A percentile compares a stretch with the other conserved stretches of the same genome.
These are phyloP conservation scores for Cloeon dipterum DNA, from an alignment of 2,888 invertebrate genomes.

Conservation along the genomic window DNA sequence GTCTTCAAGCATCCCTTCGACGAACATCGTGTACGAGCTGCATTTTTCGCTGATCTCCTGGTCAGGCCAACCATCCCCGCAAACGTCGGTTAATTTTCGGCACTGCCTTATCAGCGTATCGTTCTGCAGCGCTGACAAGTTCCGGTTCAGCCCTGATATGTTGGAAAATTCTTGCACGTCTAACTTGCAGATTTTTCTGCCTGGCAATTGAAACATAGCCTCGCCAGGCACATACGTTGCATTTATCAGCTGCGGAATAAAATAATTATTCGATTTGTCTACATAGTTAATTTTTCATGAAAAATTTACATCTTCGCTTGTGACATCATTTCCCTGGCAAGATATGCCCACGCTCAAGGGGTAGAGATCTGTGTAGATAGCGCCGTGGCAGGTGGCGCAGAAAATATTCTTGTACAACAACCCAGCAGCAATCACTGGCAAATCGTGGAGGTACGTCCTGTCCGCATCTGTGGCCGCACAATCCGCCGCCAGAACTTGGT, in stretches of 20 bases:
- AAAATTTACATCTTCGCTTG: too few species aligned
- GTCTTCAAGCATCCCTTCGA: too few species aligned
- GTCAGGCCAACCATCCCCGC: constrained; percentile 6
- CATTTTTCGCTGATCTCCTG: constrained; percentile 6
- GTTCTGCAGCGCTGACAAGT: neutral
- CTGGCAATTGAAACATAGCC: neutral
- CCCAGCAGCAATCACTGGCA: constrained; percentile 11
- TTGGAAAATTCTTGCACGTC: neutral
- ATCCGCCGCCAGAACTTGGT: neutral
- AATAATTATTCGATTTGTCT: too few species aligned
- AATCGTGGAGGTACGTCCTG: constrained; percentile 10
- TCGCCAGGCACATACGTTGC: neutral
- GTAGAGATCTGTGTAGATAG: constrained; percentile 3
- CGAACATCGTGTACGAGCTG: constrained; percentile 8
- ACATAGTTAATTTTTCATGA: too few species aligned
- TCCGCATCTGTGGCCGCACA: neutral
- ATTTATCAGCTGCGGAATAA: too few species aligned
- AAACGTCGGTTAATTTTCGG: constrained; percentile 4
- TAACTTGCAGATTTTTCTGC: neutral
- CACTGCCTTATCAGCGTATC: neutral
- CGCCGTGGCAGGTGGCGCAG: constrained; percentile 13
- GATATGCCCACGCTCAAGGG: neutral
- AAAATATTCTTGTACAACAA: constrained; percentile 12
- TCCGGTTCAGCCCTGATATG: neutral
- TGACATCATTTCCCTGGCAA: neutral